Base-by-base conservation (phyloP, 2,888 invertebrate species). In the Scaeva pyrastri region DNA sequence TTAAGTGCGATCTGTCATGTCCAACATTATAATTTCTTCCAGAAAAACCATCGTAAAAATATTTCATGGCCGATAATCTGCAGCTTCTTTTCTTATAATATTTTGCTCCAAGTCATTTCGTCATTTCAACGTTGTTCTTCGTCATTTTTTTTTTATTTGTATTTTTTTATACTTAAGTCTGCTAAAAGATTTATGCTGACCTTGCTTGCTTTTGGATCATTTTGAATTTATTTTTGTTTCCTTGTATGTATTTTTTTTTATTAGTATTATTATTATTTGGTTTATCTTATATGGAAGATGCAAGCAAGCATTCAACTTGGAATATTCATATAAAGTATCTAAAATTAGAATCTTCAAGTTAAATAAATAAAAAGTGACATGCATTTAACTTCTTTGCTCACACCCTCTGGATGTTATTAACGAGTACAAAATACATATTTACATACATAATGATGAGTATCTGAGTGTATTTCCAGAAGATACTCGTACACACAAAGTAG, bases 401-500 rank as follows among this genome's bases (percentile, higher is more conserved):
- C 68, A 68, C 62, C 43, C 39, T 48, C 31, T 26, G 14, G 45
- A 56, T 56, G 23, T 26, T 43, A 16, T 45, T 52, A 43, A 26
- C 41, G 36, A 62, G 31, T 26, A 26, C 31, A 31, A 31, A 8
- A 31, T 31, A 31, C 6, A 31, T 31, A 31, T 31, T 5, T 45
- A 6, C 12, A 4, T 21, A 21, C 21, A 21, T 50, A 14, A 1
- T 8, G n/a, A 39, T 1, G 39, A 39, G 10, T 39, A 39, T 10
- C n/a, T n/a, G n/a, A n/a, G n/a, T n/a, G 10, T 39, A 39, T 1
- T 6, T 21, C 11, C 1, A 43, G 26, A 66, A 19, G 55, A 58
- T 58, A 77, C n/a, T n/a, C n/a, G n/a, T n/a, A n/a, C n/a, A n/a
- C 68, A 82, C 74, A 86, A 86, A 86, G 73, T 86, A 78, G 66